phyloP scores from a whole-genome alignment of 2,113 vertebrate species.

The Psophia crepitans region DNA sequence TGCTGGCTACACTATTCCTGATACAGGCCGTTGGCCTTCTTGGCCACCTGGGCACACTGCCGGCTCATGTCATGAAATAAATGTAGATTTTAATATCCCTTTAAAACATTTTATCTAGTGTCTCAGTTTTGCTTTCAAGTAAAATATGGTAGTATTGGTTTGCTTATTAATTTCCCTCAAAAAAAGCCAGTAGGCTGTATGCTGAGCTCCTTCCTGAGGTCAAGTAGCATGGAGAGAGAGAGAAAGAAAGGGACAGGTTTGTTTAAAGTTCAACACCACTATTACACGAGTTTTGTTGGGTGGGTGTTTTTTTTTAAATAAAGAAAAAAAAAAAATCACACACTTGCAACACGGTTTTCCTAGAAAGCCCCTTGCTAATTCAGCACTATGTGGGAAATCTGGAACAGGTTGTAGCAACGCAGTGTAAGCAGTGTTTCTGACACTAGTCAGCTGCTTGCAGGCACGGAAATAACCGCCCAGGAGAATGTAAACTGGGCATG shows the following conservation, averaged over 20 bases:
- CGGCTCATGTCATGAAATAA: no score
- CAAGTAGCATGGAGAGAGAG: not conserved
- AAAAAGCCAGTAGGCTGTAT: not conserved
- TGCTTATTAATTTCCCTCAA: not conserved
- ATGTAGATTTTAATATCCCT: not conserved
- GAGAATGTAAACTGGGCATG: conserved; percentile 18
- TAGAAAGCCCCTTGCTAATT: conserved; percentile 64
- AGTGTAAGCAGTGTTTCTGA: not conserved
- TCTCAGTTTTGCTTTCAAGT: not conserved
- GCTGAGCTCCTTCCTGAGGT: not conserved
- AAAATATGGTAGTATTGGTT: not conserved
- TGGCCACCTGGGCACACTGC: no score
- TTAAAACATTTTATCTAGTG: not conserved
- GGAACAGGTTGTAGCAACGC: not conserved
- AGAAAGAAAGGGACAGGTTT: not conserved
- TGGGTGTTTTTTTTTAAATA: not conserved
- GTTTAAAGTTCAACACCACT: not conserved
- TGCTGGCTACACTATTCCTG: no score
- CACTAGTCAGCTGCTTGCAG: not conserved
- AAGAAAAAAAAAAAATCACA: not conserved
- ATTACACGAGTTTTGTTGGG: not conserved
- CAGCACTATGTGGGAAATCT: not conserved
- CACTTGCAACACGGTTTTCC: conserved; percentile 36
- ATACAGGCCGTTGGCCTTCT: no score
- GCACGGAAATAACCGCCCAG: conserved; percentile 34